A percentile compares a stretch with the other conserved stretches of the same genome.
Evolutionary conservation across 1,140 invertebrate genomes (phyloP).

Genomic region (Ceratosolen solmsi): DNA sequence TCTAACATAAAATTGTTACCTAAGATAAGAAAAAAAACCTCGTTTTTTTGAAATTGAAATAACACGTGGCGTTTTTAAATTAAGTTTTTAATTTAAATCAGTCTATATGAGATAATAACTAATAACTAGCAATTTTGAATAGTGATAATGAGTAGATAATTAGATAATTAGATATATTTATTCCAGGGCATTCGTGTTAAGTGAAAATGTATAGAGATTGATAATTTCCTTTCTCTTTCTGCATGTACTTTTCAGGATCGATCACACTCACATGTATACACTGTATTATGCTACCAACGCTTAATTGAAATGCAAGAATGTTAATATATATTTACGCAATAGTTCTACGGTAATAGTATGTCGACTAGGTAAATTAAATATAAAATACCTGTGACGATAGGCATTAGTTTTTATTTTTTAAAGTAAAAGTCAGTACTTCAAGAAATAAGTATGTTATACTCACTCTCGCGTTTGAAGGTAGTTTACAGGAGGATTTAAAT

Average conservation of each 20-base stretch:
- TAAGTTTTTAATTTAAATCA: neutral
- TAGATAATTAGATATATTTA: neutral
- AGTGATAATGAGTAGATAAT: neutral
- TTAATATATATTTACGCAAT: conserved; percentile 1
- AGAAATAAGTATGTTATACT: too few relatives aligned
- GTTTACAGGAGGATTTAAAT: neutral
- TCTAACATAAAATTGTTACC: too few relatives aligned
- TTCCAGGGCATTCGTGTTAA: neutral
- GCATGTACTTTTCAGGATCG: neutral
- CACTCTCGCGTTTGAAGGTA: too few relatives aligned
- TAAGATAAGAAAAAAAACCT: too few relatives aligned
- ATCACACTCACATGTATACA: neutral
- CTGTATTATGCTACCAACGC: neutral
- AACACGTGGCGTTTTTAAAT: too few relatives aligned
- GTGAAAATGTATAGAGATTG: neutral
- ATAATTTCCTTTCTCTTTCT: neutral
- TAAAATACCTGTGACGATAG: neutral
- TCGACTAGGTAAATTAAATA: neutral
- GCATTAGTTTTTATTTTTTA: neutral
- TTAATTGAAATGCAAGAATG: conserved; percentile 2
- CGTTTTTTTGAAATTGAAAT: neutral
- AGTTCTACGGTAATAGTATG: neutral
- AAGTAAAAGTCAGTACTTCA: neutral
- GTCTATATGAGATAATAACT: neutral
- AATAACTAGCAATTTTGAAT: neutral